These are phyloP conservation scores for Halocynthia roretzi DNA, from an alignment of 23 tunicate genomes.

Conservation along the genomic window DNA sequence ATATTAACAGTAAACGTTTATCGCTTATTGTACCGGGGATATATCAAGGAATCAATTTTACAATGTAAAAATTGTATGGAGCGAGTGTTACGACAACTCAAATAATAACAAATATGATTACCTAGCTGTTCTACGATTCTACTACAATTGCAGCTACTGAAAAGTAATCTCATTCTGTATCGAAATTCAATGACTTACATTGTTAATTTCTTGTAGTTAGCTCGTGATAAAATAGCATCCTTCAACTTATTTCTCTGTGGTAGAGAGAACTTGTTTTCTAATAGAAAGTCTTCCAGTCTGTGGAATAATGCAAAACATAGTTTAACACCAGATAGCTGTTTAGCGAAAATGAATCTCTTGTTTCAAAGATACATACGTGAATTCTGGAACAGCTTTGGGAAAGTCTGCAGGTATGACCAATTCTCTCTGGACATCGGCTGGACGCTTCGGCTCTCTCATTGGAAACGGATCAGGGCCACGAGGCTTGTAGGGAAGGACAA, in stretches of 20 bases:
- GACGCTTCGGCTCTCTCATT: slow-evolving; percentile 53
- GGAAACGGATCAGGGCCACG: slow-evolving; percentile 88
- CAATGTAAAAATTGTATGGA: too few relatives aligned
- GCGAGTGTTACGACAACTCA: too few relatives aligned
- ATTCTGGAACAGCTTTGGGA: slow-evolving; percentile 42
- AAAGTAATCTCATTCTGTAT: too few relatives aligned
- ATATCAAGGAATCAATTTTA: too few relatives aligned
- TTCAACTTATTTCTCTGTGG: slow-evolving; percentile 21
- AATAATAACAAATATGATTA: too few relatives aligned
- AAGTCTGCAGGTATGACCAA: slow-evolving; percentile 58
- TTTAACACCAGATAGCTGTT: too few relatives aligned
- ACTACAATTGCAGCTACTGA: too few relatives aligned
- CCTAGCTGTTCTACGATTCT: too few relatives aligned
- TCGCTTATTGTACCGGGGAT: too few relatives aligned
- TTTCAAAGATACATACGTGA: slow-evolving; percentile 21
- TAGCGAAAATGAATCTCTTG: too few relatives aligned
- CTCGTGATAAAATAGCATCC: slow-evolving; percentile 44
- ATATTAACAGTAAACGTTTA: too few relatives aligned
- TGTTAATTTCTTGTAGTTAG: slow-evolving; percentile 66
- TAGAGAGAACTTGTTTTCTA: slow-evolving; percentile 4
- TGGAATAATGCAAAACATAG: background rate
- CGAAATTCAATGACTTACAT: slow-evolving; percentile 22
- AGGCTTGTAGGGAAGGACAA: slow-evolving; percentile 70
- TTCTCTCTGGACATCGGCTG: slow-evolving; percentile 61
- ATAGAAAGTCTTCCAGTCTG: slow-evolving; percentile 67